A percentile compares a stretch with the other conserved stretches of the same genome.
Conservation (phyloP, 1,140 invertebrate genomes). For the Ceratosolen fusciceps region DNA sequence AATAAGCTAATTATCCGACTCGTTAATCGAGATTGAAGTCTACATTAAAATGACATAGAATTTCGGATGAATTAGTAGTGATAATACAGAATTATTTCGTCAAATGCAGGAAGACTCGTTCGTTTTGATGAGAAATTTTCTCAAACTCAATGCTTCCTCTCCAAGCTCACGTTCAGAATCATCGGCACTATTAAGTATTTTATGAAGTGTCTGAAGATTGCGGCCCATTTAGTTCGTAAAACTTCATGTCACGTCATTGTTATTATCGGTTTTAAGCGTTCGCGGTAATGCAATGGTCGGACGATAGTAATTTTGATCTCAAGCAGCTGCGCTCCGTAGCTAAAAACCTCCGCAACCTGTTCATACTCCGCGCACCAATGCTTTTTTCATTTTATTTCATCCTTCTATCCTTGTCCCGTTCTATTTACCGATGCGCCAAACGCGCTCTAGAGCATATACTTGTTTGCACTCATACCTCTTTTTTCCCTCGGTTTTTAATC, state of each 20-base stretch:
- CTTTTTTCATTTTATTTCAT: conserved; percentile 1
- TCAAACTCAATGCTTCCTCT: conserved; percentile 1
- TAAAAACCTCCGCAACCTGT: conserved; percentile 54
- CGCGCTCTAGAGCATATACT: not conserved
- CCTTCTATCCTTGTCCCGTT: not conserved
- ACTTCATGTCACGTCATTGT: conserved; percentile 58
- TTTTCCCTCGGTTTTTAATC: not conserved
- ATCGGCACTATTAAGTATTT: conserved; percentile 13
- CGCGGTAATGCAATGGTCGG: conserved; percentile 42
- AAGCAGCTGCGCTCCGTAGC: conserved; percentile 54
- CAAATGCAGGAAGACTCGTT: not conserved
- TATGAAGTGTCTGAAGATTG: conserved; percentile 28
- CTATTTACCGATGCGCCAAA: conserved; percentile 5
- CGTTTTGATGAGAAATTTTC: not conserved
- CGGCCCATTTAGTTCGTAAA: conserved; percentile 58
- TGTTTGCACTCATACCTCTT: not conserved
- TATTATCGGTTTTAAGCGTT: conserved; percentile 62
- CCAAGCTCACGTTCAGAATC: not conserved
- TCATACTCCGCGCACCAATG: conserved; percentile 31
- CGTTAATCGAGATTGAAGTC: not conserved
- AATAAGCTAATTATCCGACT: not conserved
- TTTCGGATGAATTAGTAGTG: not conserved
- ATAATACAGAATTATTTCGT: not conserved
- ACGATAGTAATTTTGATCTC: conserved; percentile 45
- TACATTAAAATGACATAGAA: not conserved